Evolutionary conservation across 2,113 vertebrate species (phyloP).

Genomic region (Brienomyrus longianalis): DNA sequence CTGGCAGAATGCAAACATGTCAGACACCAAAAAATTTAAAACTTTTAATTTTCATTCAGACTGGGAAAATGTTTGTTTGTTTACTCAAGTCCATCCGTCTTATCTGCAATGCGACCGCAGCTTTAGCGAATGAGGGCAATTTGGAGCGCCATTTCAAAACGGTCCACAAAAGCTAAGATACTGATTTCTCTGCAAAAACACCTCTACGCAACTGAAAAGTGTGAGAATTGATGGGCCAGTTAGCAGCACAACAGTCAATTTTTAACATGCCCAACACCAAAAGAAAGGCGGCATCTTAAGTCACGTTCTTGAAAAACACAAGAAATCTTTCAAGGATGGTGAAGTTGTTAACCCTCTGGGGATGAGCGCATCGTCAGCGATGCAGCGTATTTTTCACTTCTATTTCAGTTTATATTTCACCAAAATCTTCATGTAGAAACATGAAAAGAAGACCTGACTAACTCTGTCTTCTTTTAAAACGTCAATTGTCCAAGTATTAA

Average conservation of each 20-base stretch:
- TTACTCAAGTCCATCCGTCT: conserved; percentile 19
- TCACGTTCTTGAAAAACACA: no score
- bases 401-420: no score
- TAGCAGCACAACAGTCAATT: neutral
- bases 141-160: conserved; percentile 23
- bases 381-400: no score
- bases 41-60: conserved; percentile 10
- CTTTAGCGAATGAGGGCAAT: conserved; percentile 20
- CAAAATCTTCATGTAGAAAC: no score
- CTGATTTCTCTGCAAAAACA: conserved; percentile 14
- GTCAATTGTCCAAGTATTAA: no score
- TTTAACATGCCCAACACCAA: neutral
- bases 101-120: neutral
- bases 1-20: neutral
- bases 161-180: conserved; percentile 9
- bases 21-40: conserved; percentile 7
- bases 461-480: no score
- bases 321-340: no score
- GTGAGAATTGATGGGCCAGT: neutral
- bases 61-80: conserved; percentile 10
- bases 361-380: no score
- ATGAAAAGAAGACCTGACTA: no score
- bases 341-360: no score
- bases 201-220: neutral
- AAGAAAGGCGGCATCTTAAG: neutral